Percentiles rank a stretch among this genome's conserved stretches.
These are phyloP conservation scores for Equus quagga DNA, from an alignment of 2,113 vertebrate genomes.

Conservation along the genomic window DNA sequence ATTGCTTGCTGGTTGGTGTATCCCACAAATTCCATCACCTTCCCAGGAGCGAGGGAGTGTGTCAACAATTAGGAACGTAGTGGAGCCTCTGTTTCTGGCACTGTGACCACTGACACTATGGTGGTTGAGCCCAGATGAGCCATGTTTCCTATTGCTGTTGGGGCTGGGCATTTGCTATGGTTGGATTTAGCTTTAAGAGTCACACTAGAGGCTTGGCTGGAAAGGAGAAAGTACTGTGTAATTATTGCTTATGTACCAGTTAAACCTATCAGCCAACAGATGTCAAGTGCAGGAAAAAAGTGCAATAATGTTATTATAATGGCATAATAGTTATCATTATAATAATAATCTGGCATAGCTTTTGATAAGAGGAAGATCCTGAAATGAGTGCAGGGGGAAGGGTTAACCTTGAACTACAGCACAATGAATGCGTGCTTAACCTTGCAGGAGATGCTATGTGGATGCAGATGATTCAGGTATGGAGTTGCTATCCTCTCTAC, in stretches of 20 bases:
- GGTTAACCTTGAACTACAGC: slow-evolving; percentile 81
- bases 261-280: slow-evolving; percentile 87
- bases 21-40: not conserved
- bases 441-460: not conserved
- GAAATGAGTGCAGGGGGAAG: slow-evolving; percentile 68
- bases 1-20: slow-evolving; percentile 49
- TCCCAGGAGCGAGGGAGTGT: not conserved
- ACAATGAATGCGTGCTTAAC: slow-evolving; percentile 51
- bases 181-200: slow-evolving; percentile 64
- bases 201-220: slow-evolving; percentile 53
- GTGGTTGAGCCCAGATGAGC: slow-evolving; percentile 21
- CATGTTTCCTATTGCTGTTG: not conserved
- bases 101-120: slow-evolving; percentile 9
- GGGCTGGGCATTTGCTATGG: slow-evolving; percentile 31
- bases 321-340: slow-evolving; percentile 87
- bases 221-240: slow-evolving; percentile 77
- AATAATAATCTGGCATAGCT: slow-evolving; percentile 84
- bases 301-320: slow-evolving; percentile 86
- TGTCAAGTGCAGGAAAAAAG: slow-evolving; percentile 86
- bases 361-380: slow-evolving; percentile 81
- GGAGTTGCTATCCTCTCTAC: not conserved
- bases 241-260: slow-evolving; percentile 86
- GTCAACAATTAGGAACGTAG: slow-evolving; percentile 21
- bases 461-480: slow-evolving; percentile 14
- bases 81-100: slow-evolving; percentile 59